Evolutionary conservation across 2,888 invertebrate species (phyloP), one percentile per base, ranked within the genome.

Genomic region (Lobophora halterata): DNA sequence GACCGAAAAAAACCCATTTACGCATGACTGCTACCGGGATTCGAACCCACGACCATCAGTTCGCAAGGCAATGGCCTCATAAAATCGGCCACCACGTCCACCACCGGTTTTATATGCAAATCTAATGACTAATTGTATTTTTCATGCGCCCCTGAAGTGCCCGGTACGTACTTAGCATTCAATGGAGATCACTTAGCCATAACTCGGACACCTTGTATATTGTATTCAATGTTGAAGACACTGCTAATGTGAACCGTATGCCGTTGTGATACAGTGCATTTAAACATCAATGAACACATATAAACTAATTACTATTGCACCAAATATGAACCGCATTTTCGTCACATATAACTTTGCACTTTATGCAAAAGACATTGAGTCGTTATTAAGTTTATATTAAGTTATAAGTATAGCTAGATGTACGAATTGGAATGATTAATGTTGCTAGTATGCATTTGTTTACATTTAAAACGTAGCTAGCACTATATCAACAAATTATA

Each of bases 91-190:
- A n/a, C n/a, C n/a, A n/a, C n/a, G n/a, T n/a, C n/a, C n/a, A n/a
- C n/a, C n/a, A n/a, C n/a, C n/a, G n/a, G n/a, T n/a, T n/a, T n/a
- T n/a, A n/a, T 34, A 17, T 38, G n/a, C 21, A 14, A 33, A 49
- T 38, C 33, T 46, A 55, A 58, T 49, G 31, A 39, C 26, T 31
- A 19, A 32, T 55, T 55, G 30, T 61, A 46, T 65, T 61, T 52
- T 75, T 73, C 73, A 70, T 66, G 73, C 72, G 33, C 40, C 30
- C 49, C 43, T 43, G 65, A 65, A 82, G 82, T 75, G 54, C 67
- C 78, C 49, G 82, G 83, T 85, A 82, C 44, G 82, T 83, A 81
- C 56, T 64, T 63, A 48, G 51, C 61, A 74, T 71, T 68, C 53
- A 34, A 7, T 21, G 14, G 52, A 43, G 41, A 40, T 23, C 36